phyloP scores from a whole-genome alignment of 2,888 invertebrate genomes.

The Synanthedon formicaeformis region DNA sequence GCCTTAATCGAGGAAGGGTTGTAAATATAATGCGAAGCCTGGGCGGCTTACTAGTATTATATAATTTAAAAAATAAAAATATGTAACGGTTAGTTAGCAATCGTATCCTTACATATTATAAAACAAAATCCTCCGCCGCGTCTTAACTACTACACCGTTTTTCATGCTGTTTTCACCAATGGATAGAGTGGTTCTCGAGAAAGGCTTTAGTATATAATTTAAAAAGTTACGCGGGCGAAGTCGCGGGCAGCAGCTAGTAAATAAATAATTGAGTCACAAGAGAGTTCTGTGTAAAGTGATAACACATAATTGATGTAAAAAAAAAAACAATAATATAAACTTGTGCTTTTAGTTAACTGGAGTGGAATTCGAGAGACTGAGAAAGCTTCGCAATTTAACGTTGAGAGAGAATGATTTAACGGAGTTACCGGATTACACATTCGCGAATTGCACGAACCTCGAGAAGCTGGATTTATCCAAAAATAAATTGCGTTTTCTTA shows the following conservation, averaged over 20 bases:
- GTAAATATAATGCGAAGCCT: not conserved
- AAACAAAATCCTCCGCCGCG: no score
- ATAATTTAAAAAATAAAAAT: no score
- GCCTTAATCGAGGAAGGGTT: not conserved
- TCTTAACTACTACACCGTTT: no score
- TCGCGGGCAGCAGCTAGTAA: no score
- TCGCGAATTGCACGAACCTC: constrained; percentile 66
- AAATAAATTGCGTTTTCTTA: constrained; percentile 75
- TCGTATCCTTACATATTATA: no score
- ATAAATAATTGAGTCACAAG: no score
- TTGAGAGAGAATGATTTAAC: constrained; percentile 76
- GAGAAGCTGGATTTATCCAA: constrained; percentile 77
- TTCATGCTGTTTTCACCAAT: no score
- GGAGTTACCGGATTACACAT: constrained; percentile 67
- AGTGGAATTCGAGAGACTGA: constrained; percentile 67
- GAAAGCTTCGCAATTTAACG: constrained; percentile 73
- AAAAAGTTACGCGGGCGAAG: no score
- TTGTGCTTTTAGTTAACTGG: constrained; percentile 57
- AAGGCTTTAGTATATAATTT: no score
- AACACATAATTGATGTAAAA: not conserved
- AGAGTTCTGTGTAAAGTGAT: no score
- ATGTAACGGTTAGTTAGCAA: no score
- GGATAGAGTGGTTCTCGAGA: no score
- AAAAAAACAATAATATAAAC: not conserved
- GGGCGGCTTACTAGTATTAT: not conserved